phyloP scores from a whole-genome alignment of 2,113 vertebrate species.

The Salvelinus sp. region DNA sequence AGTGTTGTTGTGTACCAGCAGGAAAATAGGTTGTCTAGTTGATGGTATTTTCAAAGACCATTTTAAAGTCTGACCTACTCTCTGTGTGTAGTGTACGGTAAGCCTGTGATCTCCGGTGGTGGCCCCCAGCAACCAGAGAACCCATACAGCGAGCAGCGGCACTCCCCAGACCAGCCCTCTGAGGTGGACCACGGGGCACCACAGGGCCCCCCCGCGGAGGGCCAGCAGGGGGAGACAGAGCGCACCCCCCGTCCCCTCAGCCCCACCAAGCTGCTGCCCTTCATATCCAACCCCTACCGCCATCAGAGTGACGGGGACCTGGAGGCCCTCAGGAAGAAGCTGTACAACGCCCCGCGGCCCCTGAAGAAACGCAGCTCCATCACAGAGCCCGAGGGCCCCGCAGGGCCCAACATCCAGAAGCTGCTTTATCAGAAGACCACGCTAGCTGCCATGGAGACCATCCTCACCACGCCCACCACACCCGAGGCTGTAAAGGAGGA shows the following conservation, averaged over 20 bases:
- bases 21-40: no score
- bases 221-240: constrained; percentile 76
- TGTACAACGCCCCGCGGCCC: constrained; percentile 90
- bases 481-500: constrained; percentile 66
- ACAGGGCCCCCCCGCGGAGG: constrained; percentile 66
- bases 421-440: constrained; percentile 96
- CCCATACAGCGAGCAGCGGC: constrained; percentile 75
- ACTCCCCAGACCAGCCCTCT: constrained; percentile 70
- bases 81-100: constrained; percentile 84
- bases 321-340: constrained; percentile 90
- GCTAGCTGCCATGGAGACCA: constrained; percentile 93
- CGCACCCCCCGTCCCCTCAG: constrained; percentile 91
- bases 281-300: constrained; percentile 92
- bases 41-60: no score
- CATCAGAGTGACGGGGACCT: constrained; percentile 94
- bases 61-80: not conserved
- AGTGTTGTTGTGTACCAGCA: no score
- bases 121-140: constrained; percentile 75
- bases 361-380: constrained; percentile 98
- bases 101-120: constrained; percentile 84
- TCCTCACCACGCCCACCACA: constrained; percentile 72
- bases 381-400: constrained; percentile 94
- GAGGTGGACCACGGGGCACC: constrained; percentile 64
- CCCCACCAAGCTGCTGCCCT: constrained; percentile 94
- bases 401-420: constrained; percentile 96